Evolutionary conservation across 2,888 invertebrate genomes (phyloP), one percentile per base, ranked within the genome.

Genomic region (Urechis unicinctus): DNA sequence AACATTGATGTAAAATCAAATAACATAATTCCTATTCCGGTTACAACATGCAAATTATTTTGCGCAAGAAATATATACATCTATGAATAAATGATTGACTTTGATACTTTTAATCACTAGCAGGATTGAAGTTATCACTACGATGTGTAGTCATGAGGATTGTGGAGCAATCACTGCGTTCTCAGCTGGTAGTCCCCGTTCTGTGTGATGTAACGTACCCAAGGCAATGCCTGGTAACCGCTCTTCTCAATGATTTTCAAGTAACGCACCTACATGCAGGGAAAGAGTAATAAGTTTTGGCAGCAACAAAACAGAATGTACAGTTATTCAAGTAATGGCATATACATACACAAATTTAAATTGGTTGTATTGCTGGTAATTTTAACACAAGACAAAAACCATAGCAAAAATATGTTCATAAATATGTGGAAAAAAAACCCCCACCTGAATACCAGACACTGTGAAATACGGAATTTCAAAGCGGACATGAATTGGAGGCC

Each of bases 381-480:
- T 26, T 3, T 26, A 26, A 49, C 6, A 5, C 4, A 17, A 49
- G 22, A 49, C 2, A 30, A 31, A 29, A 17, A 30, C 21, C 28
- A n/a, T 25, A 3, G 21, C n/a, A 46, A 6, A 52, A 53, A 51
- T n/a, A 9, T 5, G 30, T 24, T 21, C 5, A n/a, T n/a, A n/a
- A n/a, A n/a, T n/a, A 47, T 24, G 28, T 26, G 6, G 28, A 25
- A 28, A 13, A 52, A 9, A 42, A 13, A 25, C n/a, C 17, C 44
- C 44, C 17, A 92, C 93, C 84, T 97, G 97, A 69, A 98, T 96
- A 36, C 97, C 97, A 28, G 95, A 95, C 31, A 97, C 97, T 0
- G 97, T 97, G 72, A 97, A 97, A 75, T 97, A 97, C 0, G 97
- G 97, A 68, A 97, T 97, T 81, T 97, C 97, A 82, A 98, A 98